Conservation (phyloP, 2,797 vertebrate species). For the Netta rufina region DNA sequence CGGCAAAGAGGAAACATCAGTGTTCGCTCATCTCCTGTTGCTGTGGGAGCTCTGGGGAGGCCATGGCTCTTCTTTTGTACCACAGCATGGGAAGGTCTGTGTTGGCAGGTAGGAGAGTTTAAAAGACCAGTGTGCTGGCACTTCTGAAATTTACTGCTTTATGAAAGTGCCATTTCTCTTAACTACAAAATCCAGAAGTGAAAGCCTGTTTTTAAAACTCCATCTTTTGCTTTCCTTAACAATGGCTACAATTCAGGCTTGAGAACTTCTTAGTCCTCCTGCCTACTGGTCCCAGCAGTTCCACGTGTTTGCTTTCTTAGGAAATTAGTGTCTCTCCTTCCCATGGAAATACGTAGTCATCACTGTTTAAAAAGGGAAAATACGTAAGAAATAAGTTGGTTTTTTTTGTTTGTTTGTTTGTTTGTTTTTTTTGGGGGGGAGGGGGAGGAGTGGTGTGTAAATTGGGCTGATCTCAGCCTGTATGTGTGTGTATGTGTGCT, state of each 20-base stretch:
- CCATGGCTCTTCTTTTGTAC: background rate
- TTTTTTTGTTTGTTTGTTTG: background rate
- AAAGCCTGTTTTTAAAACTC: background rate
- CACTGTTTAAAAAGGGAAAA: background rate
- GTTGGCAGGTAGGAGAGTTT: background rate
- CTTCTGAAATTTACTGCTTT: background rate
- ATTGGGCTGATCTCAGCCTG: background rate
- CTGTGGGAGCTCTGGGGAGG: background rate
- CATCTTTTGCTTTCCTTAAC: background rate
- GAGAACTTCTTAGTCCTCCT: background rate
- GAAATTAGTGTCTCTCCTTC: background rate
- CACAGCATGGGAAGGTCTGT: background rate
- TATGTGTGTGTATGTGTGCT: background rate
- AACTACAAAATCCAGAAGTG: background rate
- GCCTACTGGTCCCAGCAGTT: background rate
- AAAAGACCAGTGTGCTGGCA: background rate
- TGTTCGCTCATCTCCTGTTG: background rate
- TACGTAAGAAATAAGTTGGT: background rate
- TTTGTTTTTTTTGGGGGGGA: too few relatives aligned
- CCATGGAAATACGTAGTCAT: background rate
- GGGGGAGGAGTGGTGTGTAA: background rate
- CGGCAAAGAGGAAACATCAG: accelerated
- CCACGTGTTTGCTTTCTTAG: background rate
- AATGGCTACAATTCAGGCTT: background rate
- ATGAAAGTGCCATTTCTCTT: background rate